Evolutionary conservation across 2,113 vertebrate species (phyloP).

Genomic region (Phasianus colchicus): DNA sequence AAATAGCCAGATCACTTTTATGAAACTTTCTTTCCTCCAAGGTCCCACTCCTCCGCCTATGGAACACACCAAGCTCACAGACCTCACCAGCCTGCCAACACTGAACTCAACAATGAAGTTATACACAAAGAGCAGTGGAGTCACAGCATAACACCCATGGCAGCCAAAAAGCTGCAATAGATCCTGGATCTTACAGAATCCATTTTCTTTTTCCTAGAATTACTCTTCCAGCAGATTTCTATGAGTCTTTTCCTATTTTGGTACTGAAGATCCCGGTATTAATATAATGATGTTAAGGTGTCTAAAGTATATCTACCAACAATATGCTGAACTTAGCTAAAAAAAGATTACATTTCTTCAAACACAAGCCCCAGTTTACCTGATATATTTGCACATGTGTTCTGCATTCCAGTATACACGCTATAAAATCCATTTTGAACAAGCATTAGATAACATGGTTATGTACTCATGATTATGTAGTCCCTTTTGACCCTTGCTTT

Average conservation of each 20-base stretch:
- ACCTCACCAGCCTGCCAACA: not conserved
- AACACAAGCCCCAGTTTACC: not conserved
- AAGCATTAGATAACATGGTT: not conserved
- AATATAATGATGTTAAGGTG: not conserved
- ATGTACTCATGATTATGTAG: not conserved
- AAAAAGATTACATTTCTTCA: not conserved
- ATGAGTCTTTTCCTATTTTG: not conserved
- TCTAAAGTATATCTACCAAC: not conserved
- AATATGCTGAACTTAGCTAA: not conserved
- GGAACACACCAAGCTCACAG: not conserved
- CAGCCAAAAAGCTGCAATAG: not conserved
- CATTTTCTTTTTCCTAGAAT: not conserved
- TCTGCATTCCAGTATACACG: not conserved
- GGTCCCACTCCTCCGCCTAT: accelerated
- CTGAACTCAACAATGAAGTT: not conserved
- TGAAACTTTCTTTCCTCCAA: not conserved
- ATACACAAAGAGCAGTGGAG: not conserved
- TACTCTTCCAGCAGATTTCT: not conserved
- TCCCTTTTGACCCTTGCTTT: not conserved
- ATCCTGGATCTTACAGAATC: not conserved
- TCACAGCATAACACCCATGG: not conserved
- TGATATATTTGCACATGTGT: not conserved
- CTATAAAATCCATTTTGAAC: not conserved
- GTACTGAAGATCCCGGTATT: not conserved
- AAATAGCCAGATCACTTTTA: not conserved